Percentiles rank a stretch among this genome's conserved stretches.
Evolutionary conservation across 1,140 invertebrate genomes (phyloP).

Genomic region (Lineus longissimus): DNA sequence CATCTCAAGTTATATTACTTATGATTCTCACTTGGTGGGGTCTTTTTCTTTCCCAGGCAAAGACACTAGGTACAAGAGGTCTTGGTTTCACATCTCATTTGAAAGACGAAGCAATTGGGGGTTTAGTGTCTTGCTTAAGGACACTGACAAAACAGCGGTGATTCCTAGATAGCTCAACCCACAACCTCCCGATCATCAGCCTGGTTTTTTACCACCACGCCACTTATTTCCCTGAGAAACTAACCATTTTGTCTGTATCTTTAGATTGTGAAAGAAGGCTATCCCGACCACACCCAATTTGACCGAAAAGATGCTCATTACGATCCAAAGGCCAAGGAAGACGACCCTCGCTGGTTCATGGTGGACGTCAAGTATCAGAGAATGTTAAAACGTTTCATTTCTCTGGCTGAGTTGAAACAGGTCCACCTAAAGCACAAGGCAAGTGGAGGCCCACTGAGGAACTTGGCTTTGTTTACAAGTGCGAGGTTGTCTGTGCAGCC

Average conservation of each 20-base stretch:
- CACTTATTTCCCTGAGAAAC: too few relatives aligned
- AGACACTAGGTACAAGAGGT: too few relatives aligned
- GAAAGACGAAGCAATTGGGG: too few relatives aligned
- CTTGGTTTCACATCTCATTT: too few relatives aligned
- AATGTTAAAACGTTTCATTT: conserved; percentile 42
- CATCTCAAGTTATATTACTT: too few relatives aligned
- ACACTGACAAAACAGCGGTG: too few relatives aligned
- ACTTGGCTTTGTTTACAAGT: conserved; percentile 40
- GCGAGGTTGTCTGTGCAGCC: conserved; percentile 47
- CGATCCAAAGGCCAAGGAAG: conserved; percentile 33
- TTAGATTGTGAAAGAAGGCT: conserved; percentile 44
- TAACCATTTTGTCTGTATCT: conserved; percentile 5
- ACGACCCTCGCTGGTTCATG: conserved; percentile 48
- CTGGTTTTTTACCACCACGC: too few relatives aligned
- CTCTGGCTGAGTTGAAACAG: conserved; percentile 45
- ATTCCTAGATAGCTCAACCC: too few relatives aligned
- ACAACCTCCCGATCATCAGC: too few relatives aligned
- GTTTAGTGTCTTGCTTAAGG: too few relatives aligned
- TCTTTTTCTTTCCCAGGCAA: too few relatives aligned
- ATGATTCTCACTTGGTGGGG: too few relatives aligned
- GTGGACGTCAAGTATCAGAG: conserved; percentile 47
- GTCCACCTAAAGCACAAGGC: conserved; percentile 40
- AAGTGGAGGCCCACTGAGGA: conserved; percentile 38
- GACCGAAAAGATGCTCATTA: conserved; percentile 44
- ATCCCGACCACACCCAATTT: conserved; percentile 51